Conservation (phyloP, 37 sponge, comb jelly and placozoan species). For the Cliona cf. orientalis region DNA sequence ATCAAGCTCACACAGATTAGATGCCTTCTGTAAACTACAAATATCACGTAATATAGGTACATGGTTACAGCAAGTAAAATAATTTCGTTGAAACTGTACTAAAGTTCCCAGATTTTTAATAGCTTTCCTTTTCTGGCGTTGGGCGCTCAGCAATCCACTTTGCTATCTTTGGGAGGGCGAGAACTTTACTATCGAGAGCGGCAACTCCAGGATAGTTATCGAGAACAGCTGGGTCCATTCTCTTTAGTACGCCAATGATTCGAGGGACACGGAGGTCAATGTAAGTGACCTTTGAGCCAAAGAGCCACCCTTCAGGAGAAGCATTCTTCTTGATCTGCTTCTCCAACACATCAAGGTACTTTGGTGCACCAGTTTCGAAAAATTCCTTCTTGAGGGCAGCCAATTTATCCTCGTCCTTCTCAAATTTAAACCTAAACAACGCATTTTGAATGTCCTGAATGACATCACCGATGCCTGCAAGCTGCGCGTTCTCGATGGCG, state of each 20-base stretch:
- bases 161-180: slow-evolving; percentile 50
- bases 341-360: slow-evolving; percentile 12
- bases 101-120: no score
- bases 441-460: slow-evolving; percentile 15
- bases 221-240: not conserved
- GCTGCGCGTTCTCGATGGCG: slow-evolving; percentile 35
- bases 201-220: slow-evolving; percentile 30
- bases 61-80: no score
- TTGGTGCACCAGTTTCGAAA: slow-evolving; percentile 9
- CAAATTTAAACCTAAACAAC: slow-evolving; percentile 12
- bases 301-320: slow-evolving; percentile 32
- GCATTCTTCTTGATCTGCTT: slow-evolving; percentile 5
- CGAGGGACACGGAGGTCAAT: slow-evolving; percentile 33
- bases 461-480: slow-evolving; percentile 51
- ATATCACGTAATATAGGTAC: no score
- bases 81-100: no score
- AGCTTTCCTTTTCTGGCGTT: no score
- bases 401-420: slow-evolving; percentile 47
- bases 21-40: no score
- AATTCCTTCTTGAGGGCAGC: slow-evolving; percentile 17
- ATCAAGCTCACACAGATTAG: no score
- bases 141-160: slow-evolving; percentile 64
- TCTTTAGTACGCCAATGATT: not conserved
- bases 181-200: slow-evolving; percentile 15
- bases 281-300: slow-evolving; percentile 53